Percentiles rank a stretch among this genome's conserved stretches.
Evolutionary conservation across 2,797 vertebrate genomes (phyloP).

Genomic region (Sylvia borin): DNA sequence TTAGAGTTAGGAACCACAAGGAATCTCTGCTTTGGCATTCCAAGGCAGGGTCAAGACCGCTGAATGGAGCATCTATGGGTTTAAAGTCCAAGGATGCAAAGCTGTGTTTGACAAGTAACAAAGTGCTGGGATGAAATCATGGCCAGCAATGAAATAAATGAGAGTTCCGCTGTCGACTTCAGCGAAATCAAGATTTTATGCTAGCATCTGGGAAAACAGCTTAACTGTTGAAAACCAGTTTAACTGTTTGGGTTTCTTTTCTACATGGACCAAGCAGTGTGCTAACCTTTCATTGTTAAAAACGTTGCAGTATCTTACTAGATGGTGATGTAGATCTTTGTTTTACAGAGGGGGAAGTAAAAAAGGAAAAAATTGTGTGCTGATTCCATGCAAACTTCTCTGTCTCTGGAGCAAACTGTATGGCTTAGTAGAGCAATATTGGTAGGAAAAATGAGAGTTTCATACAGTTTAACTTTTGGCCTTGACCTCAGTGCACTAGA

Average conservation of each 20-base stretch:
- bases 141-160: neutral
- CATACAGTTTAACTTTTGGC: neutral
- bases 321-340: neutral
- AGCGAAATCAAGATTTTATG: neutral
- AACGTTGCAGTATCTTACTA: neutral
- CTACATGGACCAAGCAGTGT: accelerated
- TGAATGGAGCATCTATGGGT: neutral
- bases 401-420: neutral
- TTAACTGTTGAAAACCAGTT: neutral
- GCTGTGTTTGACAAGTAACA: neutral
- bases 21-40: neutral
- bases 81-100: neutral
- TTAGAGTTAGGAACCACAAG: neutral
- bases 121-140: neutral
- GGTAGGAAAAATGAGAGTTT: neutral
- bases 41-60: neutral
- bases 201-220: neutral
- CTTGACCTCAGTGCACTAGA: neutral
- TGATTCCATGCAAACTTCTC: neutral
- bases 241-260: neutral
- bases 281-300: neutral
- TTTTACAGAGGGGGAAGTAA: neutral
- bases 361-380: neutral
- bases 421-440: neutral
- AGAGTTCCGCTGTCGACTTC: neutral